Evolutionary conservation across 2,888 invertebrate genomes (phyloP).

Genomic region (Timema cristinae): DNA sequence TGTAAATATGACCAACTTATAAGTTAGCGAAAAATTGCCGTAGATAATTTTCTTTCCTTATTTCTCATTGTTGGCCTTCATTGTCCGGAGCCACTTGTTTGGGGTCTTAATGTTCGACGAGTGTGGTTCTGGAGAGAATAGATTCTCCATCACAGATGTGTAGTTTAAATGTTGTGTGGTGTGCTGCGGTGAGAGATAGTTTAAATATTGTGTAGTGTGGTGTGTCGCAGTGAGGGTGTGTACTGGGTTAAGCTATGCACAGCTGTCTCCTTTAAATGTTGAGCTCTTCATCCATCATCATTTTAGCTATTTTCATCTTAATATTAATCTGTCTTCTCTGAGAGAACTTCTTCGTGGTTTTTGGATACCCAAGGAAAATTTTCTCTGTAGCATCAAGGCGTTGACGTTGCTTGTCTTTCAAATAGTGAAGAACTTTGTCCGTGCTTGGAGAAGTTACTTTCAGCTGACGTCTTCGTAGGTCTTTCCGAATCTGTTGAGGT

Average conservation of each 20-base stretch:
- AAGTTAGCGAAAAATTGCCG: background rate
- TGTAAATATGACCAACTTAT: no score
- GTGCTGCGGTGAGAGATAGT: no score
- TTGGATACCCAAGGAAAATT: slow-evolving; percentile 9
- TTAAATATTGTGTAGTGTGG: background rate
- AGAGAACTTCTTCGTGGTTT: slow-evolving; percentile 11
- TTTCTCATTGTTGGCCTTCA: background rate
- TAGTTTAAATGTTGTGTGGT: background rate
- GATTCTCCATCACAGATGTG: background rate
- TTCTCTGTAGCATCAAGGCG: slow-evolving; percentile 1
- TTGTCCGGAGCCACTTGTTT: background rate
- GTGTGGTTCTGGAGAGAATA: background rate
- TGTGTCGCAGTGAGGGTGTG: background rate
- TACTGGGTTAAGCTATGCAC: background rate
- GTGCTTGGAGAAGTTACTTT: background rate
- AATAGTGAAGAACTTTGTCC: slow-evolving; percentile 11
- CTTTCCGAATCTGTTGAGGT: background rate
- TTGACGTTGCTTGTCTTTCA: background rate
- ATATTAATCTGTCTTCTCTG: slow-evolving; percentile 8
- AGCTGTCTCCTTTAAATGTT: slow-evolving; percentile 4
- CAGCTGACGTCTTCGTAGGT: background rate
- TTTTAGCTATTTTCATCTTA: slow-evolving; percentile 6
- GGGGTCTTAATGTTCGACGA: background rate
- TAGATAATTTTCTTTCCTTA: background rate
- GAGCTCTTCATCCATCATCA: background rate